These are phyloP conservation scores for Hyppa rectilinea DNA, from an alignment of 2,888 invertebrate genomes.

Conservation along the genomic window DNA sequence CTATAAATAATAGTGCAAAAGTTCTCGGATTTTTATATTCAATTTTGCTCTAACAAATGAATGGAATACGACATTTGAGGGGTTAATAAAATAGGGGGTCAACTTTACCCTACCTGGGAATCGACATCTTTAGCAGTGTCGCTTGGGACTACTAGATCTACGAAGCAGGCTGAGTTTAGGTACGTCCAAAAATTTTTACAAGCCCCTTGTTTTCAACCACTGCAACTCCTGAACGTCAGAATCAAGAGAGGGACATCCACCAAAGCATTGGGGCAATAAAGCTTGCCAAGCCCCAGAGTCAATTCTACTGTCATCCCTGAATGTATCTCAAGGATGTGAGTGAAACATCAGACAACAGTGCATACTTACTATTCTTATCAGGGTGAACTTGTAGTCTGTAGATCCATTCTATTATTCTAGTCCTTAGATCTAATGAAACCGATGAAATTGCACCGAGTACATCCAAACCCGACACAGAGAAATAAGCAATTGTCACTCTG, in stretches of 20 bases:
- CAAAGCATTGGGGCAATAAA: neutral
- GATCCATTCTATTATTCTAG: slow-evolving; percentile 96
- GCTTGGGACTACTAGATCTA: no score
- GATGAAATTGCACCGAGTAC: slow-evolving; percentile 94
- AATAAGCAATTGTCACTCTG: slow-evolving; percentile 95
- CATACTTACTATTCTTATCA: slow-evolving; percentile 84
- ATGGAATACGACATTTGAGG: no score
- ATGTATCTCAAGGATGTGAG: neutral
- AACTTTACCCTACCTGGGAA: no score
- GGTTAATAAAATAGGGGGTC: no score
- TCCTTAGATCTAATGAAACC: slow-evolving; percentile 91
- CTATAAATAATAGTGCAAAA: no score
- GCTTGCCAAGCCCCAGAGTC: neutral
- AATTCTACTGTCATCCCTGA: neutral
- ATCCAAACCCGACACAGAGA: slow-evolving; percentile 98
- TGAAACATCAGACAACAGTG: neutral
- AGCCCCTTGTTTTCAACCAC: neutral
- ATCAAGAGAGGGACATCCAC: neutral
- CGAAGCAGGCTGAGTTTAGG: no score
- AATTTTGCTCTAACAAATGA: neutral
- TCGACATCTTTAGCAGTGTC: no score
- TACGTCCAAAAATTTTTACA: no score
- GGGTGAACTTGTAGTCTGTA: slow-evolving; percentile 96
- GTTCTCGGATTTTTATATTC: neutral
- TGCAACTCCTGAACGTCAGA: neutral